Percentiles rank a stretch among this genome's conserved stretches.
These are phyloP conservation scores for Cheilosia variabilis DNA, from an alignment of 2,888 invertebrate species.

Conservation along the genomic window DNA sequence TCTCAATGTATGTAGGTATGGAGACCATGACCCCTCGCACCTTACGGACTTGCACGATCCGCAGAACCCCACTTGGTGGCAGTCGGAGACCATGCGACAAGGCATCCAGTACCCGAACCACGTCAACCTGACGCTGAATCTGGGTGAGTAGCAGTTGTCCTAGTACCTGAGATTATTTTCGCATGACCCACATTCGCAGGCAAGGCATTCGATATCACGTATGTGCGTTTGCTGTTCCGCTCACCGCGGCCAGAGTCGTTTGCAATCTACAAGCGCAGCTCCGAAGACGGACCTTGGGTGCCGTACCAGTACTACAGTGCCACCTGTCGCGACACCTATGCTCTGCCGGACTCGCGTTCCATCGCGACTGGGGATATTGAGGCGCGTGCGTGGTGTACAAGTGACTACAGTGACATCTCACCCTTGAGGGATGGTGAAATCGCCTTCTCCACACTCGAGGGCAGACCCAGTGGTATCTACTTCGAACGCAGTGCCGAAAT, in stretches of 20 bases:
- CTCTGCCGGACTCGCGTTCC: constrained; percentile 90
- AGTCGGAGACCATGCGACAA: constrained; percentile 98
- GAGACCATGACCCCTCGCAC: constrained; percentile 89
- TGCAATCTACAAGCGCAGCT: constrained; percentile 94
- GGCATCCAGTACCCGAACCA: constrained; percentile 95
- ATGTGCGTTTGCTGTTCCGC: constrained; percentile 96
- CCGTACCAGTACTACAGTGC: constrained; percentile 97
- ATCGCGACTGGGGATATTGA: constrained; percentile 91
- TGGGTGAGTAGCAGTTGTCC: constrained; percentile 86
- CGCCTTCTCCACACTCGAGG: constrained; percentile 97
- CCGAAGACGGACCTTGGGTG: constrained; percentile 91
- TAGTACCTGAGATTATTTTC: constrained; percentile 7
- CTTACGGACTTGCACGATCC: constrained; percentile 96
- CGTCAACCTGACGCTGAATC: constrained; percentile 95
- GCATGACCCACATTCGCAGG: constrained; percentile 85
- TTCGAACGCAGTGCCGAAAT: constrained; percentile 95
- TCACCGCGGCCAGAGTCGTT: constrained; percentile 99
- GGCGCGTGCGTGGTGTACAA: constrained; percentile 97
- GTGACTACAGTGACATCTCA: constrained; percentile 98
- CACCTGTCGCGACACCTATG: constrained; percentile 96
- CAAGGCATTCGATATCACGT: constrained; percentile 98
- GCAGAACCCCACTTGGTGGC: constrained; percentile 98
- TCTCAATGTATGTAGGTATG: constrained; percentile 79
- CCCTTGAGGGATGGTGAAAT: constrained; percentile 97
- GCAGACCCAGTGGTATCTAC: constrained; percentile 95